These are phyloP conservation scores for Takifugu flavidus DNA, from an alignment of 2,113 vertebrate genomes.

Conservation along the genomic window DNA sequence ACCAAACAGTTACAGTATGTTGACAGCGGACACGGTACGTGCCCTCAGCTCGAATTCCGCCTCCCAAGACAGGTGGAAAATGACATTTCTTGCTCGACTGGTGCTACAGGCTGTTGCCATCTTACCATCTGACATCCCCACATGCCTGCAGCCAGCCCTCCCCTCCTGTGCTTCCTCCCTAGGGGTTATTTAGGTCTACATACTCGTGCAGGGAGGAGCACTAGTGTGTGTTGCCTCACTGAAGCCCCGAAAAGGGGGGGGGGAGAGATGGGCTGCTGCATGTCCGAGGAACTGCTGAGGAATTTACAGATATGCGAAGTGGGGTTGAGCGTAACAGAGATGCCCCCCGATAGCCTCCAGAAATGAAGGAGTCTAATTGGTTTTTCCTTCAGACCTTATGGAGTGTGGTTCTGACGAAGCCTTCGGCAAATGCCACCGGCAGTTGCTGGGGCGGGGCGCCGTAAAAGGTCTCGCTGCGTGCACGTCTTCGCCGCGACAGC, in stretches of 20 bases:
- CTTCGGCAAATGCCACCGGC: too few relatives aligned
- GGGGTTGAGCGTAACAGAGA: background rate
- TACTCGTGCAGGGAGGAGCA: background rate
- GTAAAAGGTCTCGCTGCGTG: background rate
- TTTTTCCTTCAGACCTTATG: too few relatives aligned
- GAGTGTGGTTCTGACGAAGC: too few relatives aligned
- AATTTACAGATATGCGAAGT: conserved; percentile 16
- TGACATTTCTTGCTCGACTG: conserved; percentile 12
- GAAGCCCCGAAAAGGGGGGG: background rate
- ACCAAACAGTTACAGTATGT: too few relatives aligned
- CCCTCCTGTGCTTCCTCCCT: background rate
- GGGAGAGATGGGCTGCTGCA: conserved; percentile 16
- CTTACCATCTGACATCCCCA: background rate
- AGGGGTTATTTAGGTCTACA: background rate
- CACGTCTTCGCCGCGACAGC: background rate
- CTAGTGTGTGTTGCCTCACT: background rate
- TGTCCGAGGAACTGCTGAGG: conserved; percentile 9
- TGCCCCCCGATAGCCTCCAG: too few relatives aligned
- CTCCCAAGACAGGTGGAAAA: conserved; percentile 7
- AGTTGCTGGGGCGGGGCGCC: too few relatives aligned
- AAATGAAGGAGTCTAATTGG: too few relatives aligned
- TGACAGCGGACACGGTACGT: too few relatives aligned
- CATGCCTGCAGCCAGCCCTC: background rate
- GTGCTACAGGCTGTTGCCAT: background rate
- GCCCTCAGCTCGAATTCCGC: background rate